Percentiles rank a stretch among this genome's conserved stretches.
These are phyloP conservation scores for Megathymus violae DNA, from an alignment of 1,140 invertebrate genomes.

Conservation along the genomic window DNA sequence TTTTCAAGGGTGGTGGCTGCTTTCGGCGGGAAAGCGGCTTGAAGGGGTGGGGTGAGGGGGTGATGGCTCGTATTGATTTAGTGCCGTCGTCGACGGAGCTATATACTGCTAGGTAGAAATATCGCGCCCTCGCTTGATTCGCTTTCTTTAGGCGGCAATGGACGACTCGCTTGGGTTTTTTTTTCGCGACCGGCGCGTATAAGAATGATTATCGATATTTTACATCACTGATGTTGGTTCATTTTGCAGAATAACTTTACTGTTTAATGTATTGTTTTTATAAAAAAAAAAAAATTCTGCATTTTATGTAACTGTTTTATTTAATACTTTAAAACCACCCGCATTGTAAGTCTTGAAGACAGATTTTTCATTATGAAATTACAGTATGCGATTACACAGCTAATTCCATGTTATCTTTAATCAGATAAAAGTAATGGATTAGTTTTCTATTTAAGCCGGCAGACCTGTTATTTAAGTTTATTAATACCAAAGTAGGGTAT, in stretches of 20 bases:
- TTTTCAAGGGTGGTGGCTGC: constrained; percentile 82
- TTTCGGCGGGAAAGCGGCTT: constrained; percentile 81
- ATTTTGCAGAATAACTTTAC: too few relatives aligned
- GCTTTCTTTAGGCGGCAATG: constrained; percentile 67
- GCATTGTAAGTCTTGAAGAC: background rate
- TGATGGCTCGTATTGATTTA: constrained; percentile 85
- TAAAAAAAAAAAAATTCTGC: too few relatives aligned
- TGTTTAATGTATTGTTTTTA: too few relatives aligned
- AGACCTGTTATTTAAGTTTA: constrained; percentile 16
- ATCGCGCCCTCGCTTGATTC: constrained; percentile 77
- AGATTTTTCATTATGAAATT: background rate
- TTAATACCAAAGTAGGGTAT: too few relatives aligned
- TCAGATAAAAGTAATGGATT: constrained; percentile 28
- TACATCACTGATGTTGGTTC: too few relatives aligned
- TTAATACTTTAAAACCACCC: too few relatives aligned
- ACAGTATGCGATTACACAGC: constrained; percentile 8
- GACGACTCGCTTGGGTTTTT: constrained; percentile 28
- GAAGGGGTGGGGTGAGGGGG: constrained; percentile 62
- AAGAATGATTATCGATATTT: too few relatives aligned
- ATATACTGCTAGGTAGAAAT: constrained; percentile 76
- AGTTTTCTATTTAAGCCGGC: constrained; percentile 2
- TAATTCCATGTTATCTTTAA: constrained; percentile 20
- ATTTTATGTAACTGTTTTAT: too few relatives aligned
- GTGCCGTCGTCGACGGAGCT: constrained; percentile 82
- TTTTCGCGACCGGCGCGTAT: background rate